These are phyloP conservation scores for Heliconius congener DNA, from an alignment of 1,140 invertebrate genomes.

Conservation along the genomic window DNA sequence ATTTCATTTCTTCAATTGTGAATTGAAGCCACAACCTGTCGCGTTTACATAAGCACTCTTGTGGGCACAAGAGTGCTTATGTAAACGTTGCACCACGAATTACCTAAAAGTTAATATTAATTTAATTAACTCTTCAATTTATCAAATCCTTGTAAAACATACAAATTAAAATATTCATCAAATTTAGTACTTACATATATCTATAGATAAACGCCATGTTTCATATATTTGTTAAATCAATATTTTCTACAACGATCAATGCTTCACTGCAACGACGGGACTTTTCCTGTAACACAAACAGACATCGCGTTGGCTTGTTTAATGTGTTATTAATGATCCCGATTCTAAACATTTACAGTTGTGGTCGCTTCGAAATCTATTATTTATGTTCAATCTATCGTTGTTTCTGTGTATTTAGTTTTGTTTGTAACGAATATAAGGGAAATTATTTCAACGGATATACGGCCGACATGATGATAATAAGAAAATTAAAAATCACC, in stretches of 20 bases:
- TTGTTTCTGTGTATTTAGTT: not conserved
- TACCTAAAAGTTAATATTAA: too few relatives aligned
- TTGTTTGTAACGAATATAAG: not conserved
- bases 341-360: constrained; percentile 29
- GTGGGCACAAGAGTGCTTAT: too few relatives aligned
- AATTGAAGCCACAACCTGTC: too few relatives aligned
- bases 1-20: too few relatives aligned
- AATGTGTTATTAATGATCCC: constrained; percentile 31
- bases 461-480: too few relatives aligned
- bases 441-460: too few relatives aligned
- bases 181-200: not conserved
- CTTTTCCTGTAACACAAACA: constrained; percentile 32
- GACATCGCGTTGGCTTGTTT: constrained; percentile 12
- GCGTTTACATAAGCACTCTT: too few relatives aligned
- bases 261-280: not conserved
- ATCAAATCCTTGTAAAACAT: too few relatives aligned
- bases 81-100: too few relatives aligned
- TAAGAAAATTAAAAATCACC: too few relatives aligned
- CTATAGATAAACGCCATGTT: not conserved
- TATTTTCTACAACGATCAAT: not conserved
- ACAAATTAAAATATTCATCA: too few relatives aligned
- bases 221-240: not conserved
- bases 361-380: not conserved
- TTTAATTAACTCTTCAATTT: too few relatives aligned
- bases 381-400: constrained; percentile 19